Evolutionary conservation across 2,113 vertebrate species (phyloP).

Genomic region (Microcebus ravelobensis): DNA sequence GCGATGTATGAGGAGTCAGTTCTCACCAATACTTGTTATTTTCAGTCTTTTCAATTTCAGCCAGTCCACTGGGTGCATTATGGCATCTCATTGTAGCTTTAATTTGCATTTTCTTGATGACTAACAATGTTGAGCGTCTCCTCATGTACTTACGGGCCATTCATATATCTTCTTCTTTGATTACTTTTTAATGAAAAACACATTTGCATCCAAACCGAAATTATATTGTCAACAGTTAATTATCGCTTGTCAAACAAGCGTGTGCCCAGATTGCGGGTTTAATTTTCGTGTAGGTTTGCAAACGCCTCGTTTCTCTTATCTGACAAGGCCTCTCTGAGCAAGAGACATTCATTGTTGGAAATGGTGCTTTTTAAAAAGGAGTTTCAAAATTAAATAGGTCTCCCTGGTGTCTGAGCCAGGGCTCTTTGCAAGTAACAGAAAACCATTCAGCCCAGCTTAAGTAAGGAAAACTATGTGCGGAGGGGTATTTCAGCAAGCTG

Average conservation of each 20-base stretch:
- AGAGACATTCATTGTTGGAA: constrained; percentile 60
- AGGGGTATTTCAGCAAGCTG: neutral
- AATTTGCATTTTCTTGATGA: constrained; percentile 67
- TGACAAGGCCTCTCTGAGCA: constrained; percentile 37
- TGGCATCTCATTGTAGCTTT: constrained; percentile 2
- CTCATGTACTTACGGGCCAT: constrained; percentile 52
- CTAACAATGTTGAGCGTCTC: constrained; percentile 34
- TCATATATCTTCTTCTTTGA: constrained; percentile 75
- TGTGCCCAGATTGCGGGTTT: constrained; percentile 73
- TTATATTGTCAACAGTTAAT: constrained; percentile 85
- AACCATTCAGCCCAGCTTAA: neutral
- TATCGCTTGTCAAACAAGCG: constrained; percentile 84
- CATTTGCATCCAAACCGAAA: constrained; percentile 81
- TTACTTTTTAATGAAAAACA: constrained; percentile 82
- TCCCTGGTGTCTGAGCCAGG: constrained; percentile 66
- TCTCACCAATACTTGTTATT: constrained; percentile 65
- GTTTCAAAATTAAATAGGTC: constrained; percentile 75
- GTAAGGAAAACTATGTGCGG: neutral
- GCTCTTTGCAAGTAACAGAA: constrained; percentile 26
- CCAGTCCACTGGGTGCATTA: neutral
- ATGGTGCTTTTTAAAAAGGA: constrained; percentile 56
- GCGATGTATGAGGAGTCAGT: neutral
- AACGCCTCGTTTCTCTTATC: constrained; percentile 40
- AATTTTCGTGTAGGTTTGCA: constrained; percentile 61
- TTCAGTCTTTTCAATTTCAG: constrained; percentile 63